Percentiles rank a stretch among this genome's conserved stretches.
Evolutionary conservation across 2,113 vertebrate genomes (phyloP).

Genomic region (Marmota monax): DNA sequence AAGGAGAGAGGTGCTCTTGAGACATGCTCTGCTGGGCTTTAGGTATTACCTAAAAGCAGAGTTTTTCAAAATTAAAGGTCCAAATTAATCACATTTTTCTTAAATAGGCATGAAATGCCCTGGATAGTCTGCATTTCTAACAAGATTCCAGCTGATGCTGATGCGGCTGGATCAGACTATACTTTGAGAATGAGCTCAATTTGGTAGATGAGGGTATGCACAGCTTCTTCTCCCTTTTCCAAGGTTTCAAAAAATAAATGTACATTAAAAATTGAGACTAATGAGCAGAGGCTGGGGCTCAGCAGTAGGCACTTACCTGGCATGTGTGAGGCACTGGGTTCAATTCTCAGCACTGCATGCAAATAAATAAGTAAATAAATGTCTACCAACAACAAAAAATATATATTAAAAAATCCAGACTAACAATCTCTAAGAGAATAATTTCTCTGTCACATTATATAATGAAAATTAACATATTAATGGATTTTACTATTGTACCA

Average conservation of each 20-base stretch:
- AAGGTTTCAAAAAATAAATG: background rate
- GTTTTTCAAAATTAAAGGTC: background rate
- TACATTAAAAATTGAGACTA: background rate
- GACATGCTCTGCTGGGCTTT: background rate
- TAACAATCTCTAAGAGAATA: constrained; percentile 41
- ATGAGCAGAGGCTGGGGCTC: background rate
- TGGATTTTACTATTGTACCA: background rate
- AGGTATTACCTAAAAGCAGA: background rate
- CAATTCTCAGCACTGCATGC: no score
- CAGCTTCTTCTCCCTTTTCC: background rate
- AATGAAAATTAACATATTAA: background rate
- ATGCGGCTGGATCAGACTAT: background rate
- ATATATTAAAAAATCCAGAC: background rate
- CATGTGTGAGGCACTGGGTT: no score
- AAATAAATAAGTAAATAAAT: no score
- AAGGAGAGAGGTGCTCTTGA: background rate
- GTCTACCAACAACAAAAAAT: no score
- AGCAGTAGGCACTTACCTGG: no score
- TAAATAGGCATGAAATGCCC: background rate
- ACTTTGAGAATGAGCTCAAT: background rate
- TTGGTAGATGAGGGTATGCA: background rate
- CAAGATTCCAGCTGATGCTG: background rate
- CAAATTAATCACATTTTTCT: background rate
- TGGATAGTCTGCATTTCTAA: background rate
- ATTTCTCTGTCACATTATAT: background rate